Base-by-base conservation (phyloP, 2,888 invertebrate species). In the Physocephala rufipes region DNA sequence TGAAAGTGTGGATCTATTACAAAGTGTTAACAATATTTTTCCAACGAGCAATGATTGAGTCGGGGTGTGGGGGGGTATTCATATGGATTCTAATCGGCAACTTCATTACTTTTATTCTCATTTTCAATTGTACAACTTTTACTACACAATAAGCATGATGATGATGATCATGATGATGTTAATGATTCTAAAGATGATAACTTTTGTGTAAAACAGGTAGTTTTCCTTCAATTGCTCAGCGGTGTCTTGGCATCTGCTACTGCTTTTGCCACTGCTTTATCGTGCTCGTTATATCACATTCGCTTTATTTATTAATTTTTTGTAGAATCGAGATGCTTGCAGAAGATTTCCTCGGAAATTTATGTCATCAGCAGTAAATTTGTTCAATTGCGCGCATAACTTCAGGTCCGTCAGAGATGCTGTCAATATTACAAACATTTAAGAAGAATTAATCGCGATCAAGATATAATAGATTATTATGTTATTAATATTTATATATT, bases 221-320 rank as follows among this genome's bases (percentile, higher is more conserved):
- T 66, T 71, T 45, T 59, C 71, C 71, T 66, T 61, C 71, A 58
- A 36, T 24, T 21, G 59, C 65, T 65, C 70, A 71, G 71, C 71
- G 59, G 70, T 58, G 43, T 21, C 19, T 55, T 51, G 66, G 53
- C 9, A 21, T 24, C 55, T 43, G 43, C 24, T n/a, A n/a, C 24
- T 53, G 16, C 30, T 49, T 4, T 2, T 19, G 28, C 58, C 28
- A 24, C 58, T 16, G 26, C 28, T 26, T 15, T 15, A 58, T 15
- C n/a, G n/a, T n/a, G n/a, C n/a, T n/a, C n/a, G n/a, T n/a, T n/a
- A n/a, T n/a, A n/a, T 7, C 58, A 53, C 21, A 21, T n/a, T 24
- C 24, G 21, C 24, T 28, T 24, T 26, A n/a, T n/a, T n/a, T n/a
- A n/a, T n/a, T n/a, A n/a, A n/a, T n/a, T 15, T 3, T n/a, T 16